Evolutionary conservation across 2,797 vertebrate species (phyloP).

Genomic region (Antrozous pallidus): DNA sequence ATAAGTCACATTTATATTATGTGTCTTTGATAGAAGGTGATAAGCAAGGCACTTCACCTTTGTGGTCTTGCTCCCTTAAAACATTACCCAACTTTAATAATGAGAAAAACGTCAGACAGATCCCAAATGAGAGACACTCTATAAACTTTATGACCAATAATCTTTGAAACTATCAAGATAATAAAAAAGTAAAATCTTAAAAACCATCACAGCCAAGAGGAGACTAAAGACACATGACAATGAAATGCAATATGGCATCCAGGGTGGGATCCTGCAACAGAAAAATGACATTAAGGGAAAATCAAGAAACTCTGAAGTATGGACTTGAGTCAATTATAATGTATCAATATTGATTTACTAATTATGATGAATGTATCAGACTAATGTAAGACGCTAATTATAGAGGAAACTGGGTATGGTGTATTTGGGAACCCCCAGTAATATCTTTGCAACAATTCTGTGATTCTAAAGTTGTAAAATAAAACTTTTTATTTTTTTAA

Average conservation of each 20-base stretch:
- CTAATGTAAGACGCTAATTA: not conserved
- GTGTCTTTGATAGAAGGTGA: not conserved
- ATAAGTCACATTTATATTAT: not conserved
- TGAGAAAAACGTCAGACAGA: not conserved
- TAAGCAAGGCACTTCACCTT: not conserved
- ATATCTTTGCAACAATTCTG: not conserved
- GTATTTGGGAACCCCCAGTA: not conserved
- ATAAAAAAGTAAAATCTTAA: constrained; percentile 9
- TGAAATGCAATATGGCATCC: not conserved
- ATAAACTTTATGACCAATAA: not conserved
- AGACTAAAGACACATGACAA: not conserved
- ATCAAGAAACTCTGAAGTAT: not conserved
- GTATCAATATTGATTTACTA: not conserved
- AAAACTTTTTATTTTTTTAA: not conserved
- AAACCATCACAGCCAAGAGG: not conserved
- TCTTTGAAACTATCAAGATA: not conserved
- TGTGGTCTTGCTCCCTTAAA: not conserved
- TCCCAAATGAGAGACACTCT: not conserved
- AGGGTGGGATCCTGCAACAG: not conserved
- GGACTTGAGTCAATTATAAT: not conserved
- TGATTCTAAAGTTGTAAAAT: constrained; percentile 10
- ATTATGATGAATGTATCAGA: not conserved
- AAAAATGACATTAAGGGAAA: not conserved
- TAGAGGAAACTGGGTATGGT: not conserved
- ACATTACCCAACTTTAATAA: not conserved